Conservation (phyloP, 1,140 invertebrate species). For the Lordiphosa clarofinis region DNA sequence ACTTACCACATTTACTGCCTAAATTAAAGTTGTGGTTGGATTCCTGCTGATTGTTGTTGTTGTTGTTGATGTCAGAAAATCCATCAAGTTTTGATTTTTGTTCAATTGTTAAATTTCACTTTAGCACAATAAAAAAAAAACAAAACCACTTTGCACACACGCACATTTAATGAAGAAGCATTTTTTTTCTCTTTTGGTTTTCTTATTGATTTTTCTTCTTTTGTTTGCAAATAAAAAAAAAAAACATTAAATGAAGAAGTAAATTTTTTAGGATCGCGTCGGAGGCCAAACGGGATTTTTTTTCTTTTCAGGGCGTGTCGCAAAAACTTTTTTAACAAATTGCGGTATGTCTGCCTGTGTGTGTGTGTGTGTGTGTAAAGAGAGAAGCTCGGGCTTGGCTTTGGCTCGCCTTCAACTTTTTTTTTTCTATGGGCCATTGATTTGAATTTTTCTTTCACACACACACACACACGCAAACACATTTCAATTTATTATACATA, state of each 20-base stretch:
- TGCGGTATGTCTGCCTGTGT: too few species aligned
- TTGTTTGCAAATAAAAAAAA: neutral
- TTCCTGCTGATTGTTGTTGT: conserved; percentile 1
- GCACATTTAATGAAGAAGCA: conserved; percentile 8
- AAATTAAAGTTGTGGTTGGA: neutral
- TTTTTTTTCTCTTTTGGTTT: neutral
- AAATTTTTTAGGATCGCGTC: too few species aligned
- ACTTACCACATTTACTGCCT: too few species aligned
- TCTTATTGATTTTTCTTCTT: conserved; percentile 17
- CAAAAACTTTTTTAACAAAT: too few species aligned
- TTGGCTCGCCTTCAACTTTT: conserved; percentile 17
- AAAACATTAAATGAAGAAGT: neutral
- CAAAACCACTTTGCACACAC: conserved; percentile 15
- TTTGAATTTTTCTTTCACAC: conserved; percentile 19
- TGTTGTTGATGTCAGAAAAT: neutral
- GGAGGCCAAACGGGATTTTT: too few species aligned
- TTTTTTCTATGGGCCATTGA: conserved; percentile 26
- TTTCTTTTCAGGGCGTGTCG: too few species aligned
- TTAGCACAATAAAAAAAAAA: neutral
- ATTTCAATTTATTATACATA: conserved; percentile 14
- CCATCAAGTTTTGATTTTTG: conserved; percentile 1
- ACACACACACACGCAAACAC: neutral
- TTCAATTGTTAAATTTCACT: conserved; percentile 7
- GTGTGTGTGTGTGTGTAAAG: neutral
- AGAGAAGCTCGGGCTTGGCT: conserved; percentile 8